Base-by-base conservation (phyloP, 2,797 vertebrate species). In the Arctocebus calabarensis region DNA sequence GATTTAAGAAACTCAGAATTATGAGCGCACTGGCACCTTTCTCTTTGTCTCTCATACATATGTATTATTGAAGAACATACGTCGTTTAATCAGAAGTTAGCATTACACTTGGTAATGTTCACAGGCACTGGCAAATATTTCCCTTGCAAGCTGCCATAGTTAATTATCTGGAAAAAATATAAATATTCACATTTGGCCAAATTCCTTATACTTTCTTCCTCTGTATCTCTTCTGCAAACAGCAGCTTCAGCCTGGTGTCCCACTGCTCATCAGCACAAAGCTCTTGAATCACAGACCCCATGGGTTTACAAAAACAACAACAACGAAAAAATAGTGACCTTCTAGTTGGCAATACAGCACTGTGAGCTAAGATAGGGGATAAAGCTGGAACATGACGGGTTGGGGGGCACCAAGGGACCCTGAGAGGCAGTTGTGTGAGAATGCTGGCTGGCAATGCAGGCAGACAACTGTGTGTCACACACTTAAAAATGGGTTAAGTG, bases 31-130 rank as follows among this genome's bases (percentile, higher is more conserved):
- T 97, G 93, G 89, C 29, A 84, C 7, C 93, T 94, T 87, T 96
- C 32, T 94, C 37, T 96, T 73, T 95, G 77, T 87, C 16, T 22
- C 11, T 96, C 77, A 95, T 32, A 86, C 68, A 71, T 95, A 96
- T 96, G 22, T 52, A 45, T 87, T 77, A 94, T 91, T 97, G 93
- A 11, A 86, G 86, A 96, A 96, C 85, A 88, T 92, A 78, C 29
- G 13, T 79, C 93, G 66, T 95, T 97, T 96, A 93, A 97, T 94
- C 70, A 92, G 96, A 98, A 97, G 88, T 94, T 90, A 92, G 90
- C 7, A 88, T 62, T 73, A 83, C 62, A 29, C 3, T 96, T 40
- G 55, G 71, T 97, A 96, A 89, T 14, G 91, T 73, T 84, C 43
- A 79, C 92, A 94, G 93, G 27, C 59, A 88, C 93, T 97, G 77